Base-by-base conservation (phyloP, 2,888 invertebrate genomes). In the Troglohyphantes excavatus region DNA sequence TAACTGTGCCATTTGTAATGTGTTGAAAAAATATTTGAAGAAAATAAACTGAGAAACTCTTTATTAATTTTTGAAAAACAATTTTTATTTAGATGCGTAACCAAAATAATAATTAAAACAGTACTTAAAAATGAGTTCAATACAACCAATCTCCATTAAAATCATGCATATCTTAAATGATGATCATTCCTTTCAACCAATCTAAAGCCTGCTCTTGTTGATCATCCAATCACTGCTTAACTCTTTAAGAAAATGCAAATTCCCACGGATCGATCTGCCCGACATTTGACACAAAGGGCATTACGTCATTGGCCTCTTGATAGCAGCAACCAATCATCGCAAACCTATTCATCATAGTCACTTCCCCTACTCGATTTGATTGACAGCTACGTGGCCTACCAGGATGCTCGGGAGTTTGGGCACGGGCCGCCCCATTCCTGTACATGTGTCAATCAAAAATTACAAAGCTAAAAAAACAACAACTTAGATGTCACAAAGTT, bases 341-440 rank as follows among this genome's bases (percentile, higher is more conserved):
- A n/a, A 82, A 89, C 88, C 88, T 89, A 89, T 89, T 89, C 88
- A 89, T 89, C 88, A 89, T 89, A 89, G 88, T 89, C 88, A 89
- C 88, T 89, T 89, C 88, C 88, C 88, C 82, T 65, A 26, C 39
- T 53, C 26, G 13, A 39, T 70, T 76, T 82, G 88, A 89, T 83
- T 89, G 88, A 89, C 82, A 89, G 82, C 33, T 82, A 33, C 39
- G 17, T 72, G 59, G 75, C 81, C 81, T 67, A n/a, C 75, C 26
- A n/a, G 63, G 59, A 33, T 33, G 33, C 33, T 33, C 9, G 3
- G 3, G 33, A 33, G 9, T n/a, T n/a, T n/a, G n/a, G n/a, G n/a
- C n/a, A n/a, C n/a, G n/a, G n/a, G 5, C 33, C 33, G 33, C 53
- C n/a, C 53, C 5, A n/a, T n/a, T 53, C 53, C 70, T 70, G 65